phyloP scores from a whole-genome alignment of 2,113 vertebrate species.

The Ciconia maguari region DNA sequence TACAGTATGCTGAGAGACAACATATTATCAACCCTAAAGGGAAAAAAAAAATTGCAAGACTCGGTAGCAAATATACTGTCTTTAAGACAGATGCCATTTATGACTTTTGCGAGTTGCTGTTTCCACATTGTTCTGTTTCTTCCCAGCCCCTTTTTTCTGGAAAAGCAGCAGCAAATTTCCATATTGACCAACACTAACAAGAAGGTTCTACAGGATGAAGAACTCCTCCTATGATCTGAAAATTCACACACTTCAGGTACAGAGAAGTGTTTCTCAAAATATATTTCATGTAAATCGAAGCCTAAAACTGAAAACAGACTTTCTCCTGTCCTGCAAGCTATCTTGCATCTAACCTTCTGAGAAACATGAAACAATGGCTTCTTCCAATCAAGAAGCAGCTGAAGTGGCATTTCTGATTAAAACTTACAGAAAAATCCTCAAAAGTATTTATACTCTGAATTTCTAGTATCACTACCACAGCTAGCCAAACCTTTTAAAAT shows the following conservation, averaged over 20 bases:
- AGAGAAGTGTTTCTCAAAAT: neutral
- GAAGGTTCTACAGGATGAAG: neutral
- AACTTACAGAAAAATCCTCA: neutral
- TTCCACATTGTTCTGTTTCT: neutral
- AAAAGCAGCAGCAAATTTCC: slow-evolving; percentile 77
- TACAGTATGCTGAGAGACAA: neutral
- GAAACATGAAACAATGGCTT: neutral
- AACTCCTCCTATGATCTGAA: neutral
- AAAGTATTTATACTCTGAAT: neutral
- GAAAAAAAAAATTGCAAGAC: neutral
- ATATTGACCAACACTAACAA: neutral
- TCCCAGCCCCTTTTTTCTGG: neutral
- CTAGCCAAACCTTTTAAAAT: neutral
- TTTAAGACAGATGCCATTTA: neutral
- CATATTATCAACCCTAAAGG: neutral
- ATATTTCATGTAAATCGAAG: neutral
- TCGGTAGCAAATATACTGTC: neutral
- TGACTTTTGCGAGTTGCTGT: neutral
- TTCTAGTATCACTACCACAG: neutral
- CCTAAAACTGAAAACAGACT: neutral
- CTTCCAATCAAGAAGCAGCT: neutral
- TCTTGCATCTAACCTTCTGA: neutral
- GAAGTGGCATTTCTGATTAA: neutral
- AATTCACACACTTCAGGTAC: neutral
- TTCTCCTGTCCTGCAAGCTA: neutral